phyloP scores from a whole-genome alignment of 2,888 invertebrate species.

The Ochlodes sylvanus region DNA sequence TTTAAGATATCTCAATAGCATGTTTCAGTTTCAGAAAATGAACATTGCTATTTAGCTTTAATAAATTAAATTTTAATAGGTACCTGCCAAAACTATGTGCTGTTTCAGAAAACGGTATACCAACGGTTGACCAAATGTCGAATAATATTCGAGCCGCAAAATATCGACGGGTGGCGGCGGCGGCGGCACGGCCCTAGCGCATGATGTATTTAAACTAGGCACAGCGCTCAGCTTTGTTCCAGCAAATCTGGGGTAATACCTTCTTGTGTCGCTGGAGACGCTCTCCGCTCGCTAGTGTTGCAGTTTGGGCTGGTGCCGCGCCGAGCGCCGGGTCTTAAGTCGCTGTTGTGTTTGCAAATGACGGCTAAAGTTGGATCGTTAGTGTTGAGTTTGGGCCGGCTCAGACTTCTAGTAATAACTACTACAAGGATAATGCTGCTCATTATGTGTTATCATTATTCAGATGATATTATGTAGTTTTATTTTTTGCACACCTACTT shows the following conservation, averaged over 20 bases:
- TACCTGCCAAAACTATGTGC: no score
- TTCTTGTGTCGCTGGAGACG: slow-evolving; percentile 16
- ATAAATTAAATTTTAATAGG: no score
- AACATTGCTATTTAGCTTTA: no score
- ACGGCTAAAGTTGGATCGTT: slow-evolving; percentile 14
- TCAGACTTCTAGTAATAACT: not conserved
- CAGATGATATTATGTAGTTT: no score
- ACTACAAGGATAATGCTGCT: not conserved
- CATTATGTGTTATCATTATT: not conserved
- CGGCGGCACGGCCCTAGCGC: slow-evolving; percentile 11
- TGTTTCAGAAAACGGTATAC: no score
- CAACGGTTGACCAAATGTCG: no score
- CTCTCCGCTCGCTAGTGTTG: slow-evolving; percentile 1
- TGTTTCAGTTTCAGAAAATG: no score
- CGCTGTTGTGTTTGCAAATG: slow-evolving; percentile 17
- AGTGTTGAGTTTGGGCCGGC: not conserved
- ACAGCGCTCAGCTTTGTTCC: slow-evolving; percentile 23
- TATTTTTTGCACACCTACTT: no score
- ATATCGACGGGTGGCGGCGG: no score
- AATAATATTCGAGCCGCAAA: no score
- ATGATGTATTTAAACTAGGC: slow-evolving; percentile 29
- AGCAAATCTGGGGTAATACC: slow-evolving; percentile 29
- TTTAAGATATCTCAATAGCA: no score
- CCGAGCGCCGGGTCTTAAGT: slow-evolving; percentile 10
- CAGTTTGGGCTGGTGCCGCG: slow-evolving; percentile 11